phyloP scores from a whole-genome alignment of 2,888 invertebrate species.

The Eupeodes latifasciatus region DNA sequence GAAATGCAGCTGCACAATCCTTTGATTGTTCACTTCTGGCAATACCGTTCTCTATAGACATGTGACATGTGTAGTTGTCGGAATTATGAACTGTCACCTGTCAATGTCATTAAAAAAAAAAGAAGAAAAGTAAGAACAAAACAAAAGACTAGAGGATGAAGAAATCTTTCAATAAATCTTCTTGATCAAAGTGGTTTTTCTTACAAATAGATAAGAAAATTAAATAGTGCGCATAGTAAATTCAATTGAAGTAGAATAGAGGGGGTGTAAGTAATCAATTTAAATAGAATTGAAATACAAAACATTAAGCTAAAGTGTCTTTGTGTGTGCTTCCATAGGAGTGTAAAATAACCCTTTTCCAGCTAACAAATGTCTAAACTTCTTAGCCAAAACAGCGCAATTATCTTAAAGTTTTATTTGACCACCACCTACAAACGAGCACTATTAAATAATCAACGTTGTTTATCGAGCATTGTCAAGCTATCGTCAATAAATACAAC shows the following conservation, averaged over 20 bases:
- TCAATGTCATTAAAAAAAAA: neutral
- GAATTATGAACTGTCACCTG: neutral
- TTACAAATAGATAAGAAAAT: conserved; percentile 8
- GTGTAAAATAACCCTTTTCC: conserved; percentile 22
- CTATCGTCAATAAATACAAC: neutral
- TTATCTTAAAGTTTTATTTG: conserved; percentile 28
- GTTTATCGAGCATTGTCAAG: conserved; percentile 19
- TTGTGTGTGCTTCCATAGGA: neutral
- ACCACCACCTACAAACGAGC: conserved; percentile 11
- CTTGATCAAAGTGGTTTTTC: conserved; percentile 23
- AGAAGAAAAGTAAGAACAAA: neutral
- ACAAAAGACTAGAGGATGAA: conserved; percentile 11
- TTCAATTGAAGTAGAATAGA: neutral
- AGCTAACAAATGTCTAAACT: conserved; percentile 56
- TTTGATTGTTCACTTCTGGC: neutral
- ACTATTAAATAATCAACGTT: conserved; percentile 16
- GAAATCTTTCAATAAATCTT: neutral
- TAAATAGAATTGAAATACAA: too few species aligned
- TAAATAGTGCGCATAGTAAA: neutral
- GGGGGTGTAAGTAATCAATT: conserved; percentile 16
- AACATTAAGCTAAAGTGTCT: neutral
- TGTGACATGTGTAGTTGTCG: neutral
- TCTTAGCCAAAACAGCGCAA: conserved; percentile 11
- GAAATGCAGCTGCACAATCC: too few species aligned
- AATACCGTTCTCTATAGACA: neutral